Evolutionary conservation across 2,888 invertebrate genomes (phyloP), one percentile per base, ranked within the genome.

Genomic region (Ecdyonurus torrentis): DNA sequence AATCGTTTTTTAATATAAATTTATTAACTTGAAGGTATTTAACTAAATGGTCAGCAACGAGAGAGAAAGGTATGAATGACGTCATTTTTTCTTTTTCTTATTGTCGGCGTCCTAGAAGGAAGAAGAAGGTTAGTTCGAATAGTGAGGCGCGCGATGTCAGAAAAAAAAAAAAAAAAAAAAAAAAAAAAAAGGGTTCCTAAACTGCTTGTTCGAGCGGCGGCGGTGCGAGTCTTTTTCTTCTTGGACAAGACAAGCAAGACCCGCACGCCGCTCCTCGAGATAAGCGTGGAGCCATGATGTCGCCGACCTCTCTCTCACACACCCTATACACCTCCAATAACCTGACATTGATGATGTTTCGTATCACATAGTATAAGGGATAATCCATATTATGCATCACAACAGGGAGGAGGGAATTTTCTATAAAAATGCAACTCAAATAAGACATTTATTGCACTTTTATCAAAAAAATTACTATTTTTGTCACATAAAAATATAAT

Each of bases 191-290:
- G n/a, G 55, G 55, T 7, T 55, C 55, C 55, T 55, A 55, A 55
- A 55, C 55, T 55, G 55, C 55, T 55, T 55, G 55, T 55, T 55
- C 55, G 55, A 55, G 7, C 55, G 37, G 37, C 37, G 37, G 37
- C 37, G 37, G 37, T 37, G 37, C n/a, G n/a, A n/a, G 50, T 18
- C 50, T 10, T 7, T 50, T 18, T 50, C 10, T 50, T 50, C 18
- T 7, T 50, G 50, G 50, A 50, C 50, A 50, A 50, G 50, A 50
- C 50, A n/a, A n/a, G n/a, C n/a, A n/a, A n/a, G n/a, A n/a, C n/a
- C n/a, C 50, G 50, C 15, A 22, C 55, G 20, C 55, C 15, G 55
- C 55, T n/a, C 55, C 50, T 50, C 18, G n/a, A 55, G 55, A 55
- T 55, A 55, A 55, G 55, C 55, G 55, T 55, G 55, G 55, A 55